Percentiles rank a stretch among this genome's conserved stretches.
Evolutionary conservation across 1,140 invertebrate species (phyloP).

Genomic region (Tribolium madens): DNA sequence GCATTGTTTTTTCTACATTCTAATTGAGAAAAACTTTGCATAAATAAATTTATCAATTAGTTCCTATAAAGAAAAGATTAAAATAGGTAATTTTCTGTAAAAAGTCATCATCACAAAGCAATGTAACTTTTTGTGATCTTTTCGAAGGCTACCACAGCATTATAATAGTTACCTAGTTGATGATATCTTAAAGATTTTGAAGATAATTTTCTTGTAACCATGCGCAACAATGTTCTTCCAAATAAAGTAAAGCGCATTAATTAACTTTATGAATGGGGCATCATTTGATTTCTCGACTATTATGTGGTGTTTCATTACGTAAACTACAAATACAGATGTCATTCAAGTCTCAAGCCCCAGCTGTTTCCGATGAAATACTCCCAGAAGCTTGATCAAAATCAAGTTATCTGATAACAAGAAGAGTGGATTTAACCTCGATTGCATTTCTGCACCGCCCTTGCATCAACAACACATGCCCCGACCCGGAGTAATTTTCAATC

Average conservation of each 20-base stretch:
- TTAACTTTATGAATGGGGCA: background rate
- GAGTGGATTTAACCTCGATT: too few relatives aligned
- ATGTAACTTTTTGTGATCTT: too few relatives aligned
- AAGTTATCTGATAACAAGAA: too few relatives aligned
- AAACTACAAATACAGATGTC: background rate
- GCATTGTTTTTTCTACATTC: too few relatives aligned
- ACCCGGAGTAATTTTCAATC: conserved; percentile 51
- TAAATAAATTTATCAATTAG: too few relatives aligned
- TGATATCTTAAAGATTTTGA: background rate
- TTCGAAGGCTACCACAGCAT: too few relatives aligned
- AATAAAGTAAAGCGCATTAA: background rate
- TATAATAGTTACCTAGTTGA: too few relatives aligned
- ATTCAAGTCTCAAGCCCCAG: background rate
- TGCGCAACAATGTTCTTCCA: background rate
- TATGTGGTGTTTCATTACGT: background rate
- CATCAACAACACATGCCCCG: conserved; percentile 34
- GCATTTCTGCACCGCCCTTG: conserved; percentile 36
- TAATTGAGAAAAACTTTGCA: too few relatives aligned
- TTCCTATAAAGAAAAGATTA: too few relatives aligned
- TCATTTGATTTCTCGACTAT: background rate
- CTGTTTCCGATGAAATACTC: background rate
- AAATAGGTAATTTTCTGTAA: too few relatives aligned
- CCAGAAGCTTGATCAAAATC: too few relatives aligned
- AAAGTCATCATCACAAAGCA: too few relatives aligned
- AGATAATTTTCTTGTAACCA: background rate